Percentiles rank a stretch among this genome's conserved stretches.
Evolutionary conservation across 64 coral and sea anemone genomes (phyloP).

Genomic region (Platygyra sinensis): DNA sequence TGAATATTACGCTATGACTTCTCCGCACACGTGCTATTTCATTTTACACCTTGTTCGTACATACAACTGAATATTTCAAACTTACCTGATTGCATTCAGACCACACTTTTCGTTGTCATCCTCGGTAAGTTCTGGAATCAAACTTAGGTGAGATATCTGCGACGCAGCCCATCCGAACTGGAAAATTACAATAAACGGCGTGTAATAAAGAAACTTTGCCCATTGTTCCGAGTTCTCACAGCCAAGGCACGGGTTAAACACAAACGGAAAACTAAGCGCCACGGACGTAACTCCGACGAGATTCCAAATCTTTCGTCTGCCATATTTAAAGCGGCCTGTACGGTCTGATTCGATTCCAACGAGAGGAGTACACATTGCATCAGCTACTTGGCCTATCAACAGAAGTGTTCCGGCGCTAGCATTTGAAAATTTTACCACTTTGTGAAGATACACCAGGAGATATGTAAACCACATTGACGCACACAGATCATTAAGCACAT

Average conservation of each 20-base stretch:
- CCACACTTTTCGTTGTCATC: constrained; percentile 78
- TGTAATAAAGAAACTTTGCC: constrained; percentile 78
- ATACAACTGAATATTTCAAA: neutral
- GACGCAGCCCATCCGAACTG: constrained; percentile 89
- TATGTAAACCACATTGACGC: constrained; percentile 93
- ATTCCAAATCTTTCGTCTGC: constrained; percentile 87
- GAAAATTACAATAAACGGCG: constrained; percentile 85
- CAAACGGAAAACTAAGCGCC: constrained; percentile 68
- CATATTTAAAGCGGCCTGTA: constrained; percentile 63
- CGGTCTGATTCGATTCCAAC: constrained; percentile 84
- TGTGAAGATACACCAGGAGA: constrained; percentile 82
- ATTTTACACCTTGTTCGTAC: too few species aligned
- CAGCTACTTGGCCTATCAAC: constrained; percentile 77
- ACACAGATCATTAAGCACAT: constrained; percentile 81
- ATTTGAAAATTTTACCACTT: constrained; percentile 77
- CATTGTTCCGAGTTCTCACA: constrained; percentile 64
- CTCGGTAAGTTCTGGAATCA: constrained; percentile 76
- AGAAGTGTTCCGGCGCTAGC: constrained; percentile 66
- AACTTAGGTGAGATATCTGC: constrained; percentile 85
- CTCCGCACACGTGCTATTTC: too few species aligned
- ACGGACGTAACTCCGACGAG: constrained; percentile 63
- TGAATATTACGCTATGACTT: too few species aligned
- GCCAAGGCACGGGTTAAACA: constrained; percentile 79
- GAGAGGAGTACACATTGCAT: constrained; percentile 76
- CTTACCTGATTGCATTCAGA: constrained; percentile 74